Evolutionary conservation across 2,888 invertebrate species (phyloP), one percentile per base, ranked within the genome.

Genomic region (Conus canariensis): DNA sequence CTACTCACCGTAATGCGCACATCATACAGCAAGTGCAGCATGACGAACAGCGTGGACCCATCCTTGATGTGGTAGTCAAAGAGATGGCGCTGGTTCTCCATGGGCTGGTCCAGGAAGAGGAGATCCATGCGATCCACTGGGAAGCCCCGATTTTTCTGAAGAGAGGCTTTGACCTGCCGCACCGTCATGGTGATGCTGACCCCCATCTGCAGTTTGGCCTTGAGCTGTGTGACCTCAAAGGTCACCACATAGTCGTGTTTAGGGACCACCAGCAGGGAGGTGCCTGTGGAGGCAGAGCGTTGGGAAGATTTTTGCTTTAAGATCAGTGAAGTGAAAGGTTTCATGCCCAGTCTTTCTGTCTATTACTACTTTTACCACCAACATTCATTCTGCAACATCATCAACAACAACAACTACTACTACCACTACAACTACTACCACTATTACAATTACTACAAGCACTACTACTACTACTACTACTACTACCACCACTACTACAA

Each of bases 61-160:
- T 93, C 92, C 30, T 90, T 91, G 4, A 95, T 90, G n/a, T 91
- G 90, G 88, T 93, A 94, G 87, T 94, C 94, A 85, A 93, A 94
- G 14, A 95, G 89, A 45, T 94, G 92, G 8, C 93, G 82, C 45
- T 92, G 77, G 89, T 95, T 95, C 87, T 95, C 93, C 74, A 95
- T 70, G 12, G 94, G 93, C 85, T 91, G 92, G 85, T 94, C 94
- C 60, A 92, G 91, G 90, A 93, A 95, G 45, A 95, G 87, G 25
- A 95, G 91, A 89, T 95, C 95, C 82, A 93, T 94, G 56, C 94
- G 92, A 10, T 94, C 93, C 14, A 93, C 90, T 0, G 94, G 93
- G 64, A 94, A 93, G 12, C 95, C 95, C 90, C 94, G 92, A 14
- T 93, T 92, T 80, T 91, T 91, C 88, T 93, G 93, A 9, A 95